Conservation (phyloP, 1,140 invertebrate species). For the Ctenoplectra terminalis region DNA sequence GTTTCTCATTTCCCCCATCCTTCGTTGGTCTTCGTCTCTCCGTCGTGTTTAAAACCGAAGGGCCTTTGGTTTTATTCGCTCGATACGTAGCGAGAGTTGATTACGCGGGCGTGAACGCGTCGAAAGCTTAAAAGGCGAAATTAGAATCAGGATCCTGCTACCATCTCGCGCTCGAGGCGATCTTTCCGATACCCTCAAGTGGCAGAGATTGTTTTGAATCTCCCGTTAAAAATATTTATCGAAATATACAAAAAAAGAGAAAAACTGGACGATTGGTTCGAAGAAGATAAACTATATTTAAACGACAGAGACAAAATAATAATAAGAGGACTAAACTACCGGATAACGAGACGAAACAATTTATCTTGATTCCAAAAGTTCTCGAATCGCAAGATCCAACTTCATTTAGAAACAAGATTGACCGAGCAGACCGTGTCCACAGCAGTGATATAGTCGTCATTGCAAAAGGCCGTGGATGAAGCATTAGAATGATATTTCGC, state of each 20-base stretch:
- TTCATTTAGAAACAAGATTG: not conserved
- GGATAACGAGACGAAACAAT: too few species aligned
- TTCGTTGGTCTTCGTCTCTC: not conserved
- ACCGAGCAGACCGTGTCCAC: too few species aligned
- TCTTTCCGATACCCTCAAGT: not conserved
- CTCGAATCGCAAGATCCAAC: not conserved
- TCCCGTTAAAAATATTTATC: too few species aligned
- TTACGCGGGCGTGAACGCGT: conserved; percentile 60
- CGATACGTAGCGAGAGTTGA: conserved; percentile 57
- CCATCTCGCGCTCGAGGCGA: not conserved
- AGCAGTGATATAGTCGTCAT: not conserved
- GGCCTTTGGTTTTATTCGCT: conserved; percentile 32
- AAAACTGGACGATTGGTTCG: too few species aligned
- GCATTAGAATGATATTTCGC: conserved; percentile 35
- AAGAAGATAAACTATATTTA: too few species aligned
- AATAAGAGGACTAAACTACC: too few species aligned
- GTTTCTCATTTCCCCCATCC: not conserved
- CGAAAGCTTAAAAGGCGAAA: conserved; percentile 58
- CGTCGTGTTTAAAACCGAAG: too few species aligned
- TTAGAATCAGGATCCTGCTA: conserved; percentile 10
- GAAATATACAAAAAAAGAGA: not conserved
- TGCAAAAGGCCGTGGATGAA: not conserved
- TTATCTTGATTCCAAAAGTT: not conserved
- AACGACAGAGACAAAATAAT: too few species aligned
- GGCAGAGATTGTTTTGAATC: not conserved